Evolutionary conservation across 2,113 vertebrate genomes (phyloP).

Genomic region (Glaucomys volans): DNA sequence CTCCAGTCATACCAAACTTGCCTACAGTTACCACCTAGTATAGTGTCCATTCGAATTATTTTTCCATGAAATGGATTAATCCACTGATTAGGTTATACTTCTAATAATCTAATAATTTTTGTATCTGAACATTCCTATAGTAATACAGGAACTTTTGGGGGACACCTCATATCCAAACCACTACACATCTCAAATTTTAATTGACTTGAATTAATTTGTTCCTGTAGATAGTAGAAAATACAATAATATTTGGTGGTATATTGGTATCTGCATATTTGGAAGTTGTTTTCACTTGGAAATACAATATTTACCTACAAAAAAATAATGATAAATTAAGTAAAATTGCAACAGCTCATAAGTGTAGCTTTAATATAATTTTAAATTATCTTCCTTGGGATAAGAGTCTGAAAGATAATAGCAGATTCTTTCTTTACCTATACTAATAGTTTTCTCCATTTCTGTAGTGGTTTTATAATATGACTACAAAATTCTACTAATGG

Average conservation of each 20-base stretch:
- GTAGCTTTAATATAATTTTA: not conserved
- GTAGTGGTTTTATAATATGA: not conserved
- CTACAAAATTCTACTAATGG: not conserved
- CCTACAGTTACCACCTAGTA: too few species aligned
- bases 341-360: not conserved
- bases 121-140: too few species aligned
- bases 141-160: too few species aligned
- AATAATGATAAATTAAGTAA: not conserved
- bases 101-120: too few species aligned
- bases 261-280: not conserved
- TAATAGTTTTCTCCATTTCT: not conserved
- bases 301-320: not conserved
- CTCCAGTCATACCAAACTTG: too few species aligned
- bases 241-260: not conserved
- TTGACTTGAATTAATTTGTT: not conserved
- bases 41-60: too few species aligned
- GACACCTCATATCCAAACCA: too few species aligned
- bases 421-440: not conserved
- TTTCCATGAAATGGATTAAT: too few species aligned
- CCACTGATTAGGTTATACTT: too few species aligned
- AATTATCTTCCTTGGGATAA: not conserved
- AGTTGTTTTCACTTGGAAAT: not conserved
- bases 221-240: not conserved
- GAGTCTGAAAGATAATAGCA: not conserved
- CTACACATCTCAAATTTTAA: not conserved